Evolutionary conservation across 2,113 vertebrate species (phyloP).

Genomic region (Ptilorrhoa leucosticta): DNA sequence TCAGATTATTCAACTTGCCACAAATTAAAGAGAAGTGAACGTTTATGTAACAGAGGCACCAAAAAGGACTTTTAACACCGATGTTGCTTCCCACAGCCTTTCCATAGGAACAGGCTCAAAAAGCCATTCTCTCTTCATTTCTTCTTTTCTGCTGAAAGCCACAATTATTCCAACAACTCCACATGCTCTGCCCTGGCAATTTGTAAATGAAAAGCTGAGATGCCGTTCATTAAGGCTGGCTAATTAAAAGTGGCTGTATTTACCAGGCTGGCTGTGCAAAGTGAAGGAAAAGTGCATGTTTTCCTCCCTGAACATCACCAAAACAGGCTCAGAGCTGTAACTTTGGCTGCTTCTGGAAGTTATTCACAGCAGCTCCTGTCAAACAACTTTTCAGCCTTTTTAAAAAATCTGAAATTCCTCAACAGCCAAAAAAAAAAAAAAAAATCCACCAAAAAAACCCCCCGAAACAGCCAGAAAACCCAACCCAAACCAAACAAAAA

Average conservation of each 20-base stretch:
- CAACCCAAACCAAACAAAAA: not conserved
- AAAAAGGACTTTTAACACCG: not conserved
- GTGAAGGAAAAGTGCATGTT: not conserved
- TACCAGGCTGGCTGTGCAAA: not conserved
- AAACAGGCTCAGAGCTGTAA: not conserved
- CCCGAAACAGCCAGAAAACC: not conserved
- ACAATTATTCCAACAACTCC: constrained; percentile 22
- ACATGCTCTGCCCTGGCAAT: not conserved
- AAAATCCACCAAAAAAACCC: too few relatives aligned
- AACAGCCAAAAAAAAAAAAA: too few relatives aligned
- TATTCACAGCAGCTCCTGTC: not conserved
- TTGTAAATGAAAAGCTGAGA: constrained; percentile 4
- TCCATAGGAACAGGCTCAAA: not conserved
- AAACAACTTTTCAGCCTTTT: not conserved
- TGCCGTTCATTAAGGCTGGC: not conserved
- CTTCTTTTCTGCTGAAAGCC: constrained; percentile 8
- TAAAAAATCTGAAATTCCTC: not conserved
- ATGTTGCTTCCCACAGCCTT: constrained; percentile 13
- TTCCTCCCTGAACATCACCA: not conserved
- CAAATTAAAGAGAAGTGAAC: not conserved
- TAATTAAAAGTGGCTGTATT: constrained; percentile 43
- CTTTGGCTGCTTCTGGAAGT: not conserved
- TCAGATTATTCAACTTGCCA: constrained; percentile 15
- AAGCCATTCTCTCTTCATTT: not conserved
- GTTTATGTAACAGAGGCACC: not conserved